Percentiles rank a stretch among this genome's conserved stretches.
phyloP scores from a whole-genome alignment of 2,797 vertebrate species.

The Spheniscus humboldti region DNA sequence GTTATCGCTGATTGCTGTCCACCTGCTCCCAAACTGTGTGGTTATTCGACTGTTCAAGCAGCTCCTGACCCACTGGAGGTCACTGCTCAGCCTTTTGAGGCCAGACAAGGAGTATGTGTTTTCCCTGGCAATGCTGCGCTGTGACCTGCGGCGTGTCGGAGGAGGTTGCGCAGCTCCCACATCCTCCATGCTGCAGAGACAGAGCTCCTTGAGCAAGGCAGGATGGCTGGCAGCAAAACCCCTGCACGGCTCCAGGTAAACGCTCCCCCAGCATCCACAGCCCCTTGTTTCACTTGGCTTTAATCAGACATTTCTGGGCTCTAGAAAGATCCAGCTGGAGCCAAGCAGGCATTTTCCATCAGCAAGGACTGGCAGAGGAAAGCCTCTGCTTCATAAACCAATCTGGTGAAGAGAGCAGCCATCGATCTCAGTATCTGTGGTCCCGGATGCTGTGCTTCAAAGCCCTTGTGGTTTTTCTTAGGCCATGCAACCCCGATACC shows the following conservation, averaged over 20 bases:
- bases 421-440: rapidly evolving
- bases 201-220: not conserved
- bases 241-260: not conserved
- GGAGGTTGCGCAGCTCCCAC: not conserved
- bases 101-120: not conserved
- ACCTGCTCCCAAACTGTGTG: not conserved
- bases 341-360: not conserved
- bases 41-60: not conserved
- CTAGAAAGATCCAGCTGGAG: not conserved
- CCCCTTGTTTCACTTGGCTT: not conserved
- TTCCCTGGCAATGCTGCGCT: not conserved
- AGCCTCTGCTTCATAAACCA: not conserved
- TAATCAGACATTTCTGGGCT: not conserved
- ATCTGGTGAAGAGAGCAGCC: not conserved
- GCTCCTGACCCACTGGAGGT: not conserved
- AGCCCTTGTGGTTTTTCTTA: rapidly evolving
- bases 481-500: not conserved
- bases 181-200: rapidly evolving
- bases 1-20: not conserved
- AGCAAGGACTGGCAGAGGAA: not conserved
- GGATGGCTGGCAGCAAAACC: not conserved
- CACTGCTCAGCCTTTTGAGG: not conserved
- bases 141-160: rapidly evolving
- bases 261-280: not conserved
- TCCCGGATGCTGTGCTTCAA: rapidly evolving